These are phyloP conservation scores for Epizoanthus rinbou DNA, from an alignment of 92 coral and sea anemone species.

Conservation along the genomic window DNA sequence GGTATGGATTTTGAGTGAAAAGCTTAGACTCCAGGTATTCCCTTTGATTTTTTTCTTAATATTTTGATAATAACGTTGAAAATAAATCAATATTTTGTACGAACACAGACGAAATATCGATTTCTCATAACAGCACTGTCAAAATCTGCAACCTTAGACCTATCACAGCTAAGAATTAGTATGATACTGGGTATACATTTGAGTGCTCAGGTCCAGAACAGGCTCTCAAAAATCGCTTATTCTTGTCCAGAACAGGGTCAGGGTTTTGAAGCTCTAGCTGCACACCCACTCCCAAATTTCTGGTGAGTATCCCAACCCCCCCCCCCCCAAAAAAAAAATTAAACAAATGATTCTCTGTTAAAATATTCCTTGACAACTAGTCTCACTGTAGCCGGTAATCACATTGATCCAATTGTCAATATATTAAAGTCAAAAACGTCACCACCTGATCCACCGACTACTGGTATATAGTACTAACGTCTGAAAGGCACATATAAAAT, in stretches of 20 bases:
- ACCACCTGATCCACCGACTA: slow-evolving; percentile 12
- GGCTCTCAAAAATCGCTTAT: slow-evolving; percentile 3
- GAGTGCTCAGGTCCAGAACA: slow-evolving; percentile 8
- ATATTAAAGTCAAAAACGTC: slow-evolving; percentile 4
- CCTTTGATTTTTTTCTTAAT: too few relatives aligned
- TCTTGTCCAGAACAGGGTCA: neutral
- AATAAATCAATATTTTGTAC: too few relatives aligned
- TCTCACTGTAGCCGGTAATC: slow-evolving; percentile 4
- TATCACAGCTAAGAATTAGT: slow-evolving; percentile 10
- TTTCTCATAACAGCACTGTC: slow-evolving; percentile 11
- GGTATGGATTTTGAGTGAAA: too few relatives aligned
- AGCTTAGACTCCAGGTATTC: too few relatives aligned
- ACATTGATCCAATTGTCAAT: slow-evolving; percentile 2
- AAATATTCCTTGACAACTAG: slow-evolving; percentile 19
- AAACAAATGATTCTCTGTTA: slow-evolving; percentile 11
- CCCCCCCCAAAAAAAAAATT: neutral
- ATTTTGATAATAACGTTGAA: too few relatives aligned
- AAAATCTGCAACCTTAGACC: neutral
- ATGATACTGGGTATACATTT: slow-evolving; percentile 6
- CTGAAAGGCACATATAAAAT: slow-evolving; percentile 9
- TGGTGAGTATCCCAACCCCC: slow-evolving; percentile 1
- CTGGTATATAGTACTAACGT: slow-evolving; percentile 1
- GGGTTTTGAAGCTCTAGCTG: slow-evolving; percentile 15
- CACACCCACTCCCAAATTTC: slow-evolving; percentile 9
- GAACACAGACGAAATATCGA: neutral